Conservation (phyloP, 1,140 invertebrate species). For the Chymomyza costata region DNA sequence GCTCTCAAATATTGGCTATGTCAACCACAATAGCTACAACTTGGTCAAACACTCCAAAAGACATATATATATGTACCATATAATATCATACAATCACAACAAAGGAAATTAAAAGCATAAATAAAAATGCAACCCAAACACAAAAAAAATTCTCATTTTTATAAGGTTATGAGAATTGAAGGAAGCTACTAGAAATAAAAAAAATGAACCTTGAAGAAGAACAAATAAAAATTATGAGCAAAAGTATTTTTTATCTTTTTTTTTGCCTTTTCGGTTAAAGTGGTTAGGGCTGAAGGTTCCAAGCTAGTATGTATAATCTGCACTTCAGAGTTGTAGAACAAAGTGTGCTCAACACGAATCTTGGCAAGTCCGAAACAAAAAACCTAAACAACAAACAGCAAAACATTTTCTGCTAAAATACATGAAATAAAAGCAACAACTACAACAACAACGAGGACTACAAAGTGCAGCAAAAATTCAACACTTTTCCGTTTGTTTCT, state of each 20-base stretch:
- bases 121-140: slow-evolving; percentile 49
- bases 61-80: slow-evolving; percentile 27
- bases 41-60: slow-evolving; percentile 17
- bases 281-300: no score
- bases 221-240: slow-evolving; percentile 57
- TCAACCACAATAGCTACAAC: no score
- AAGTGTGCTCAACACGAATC: no score
- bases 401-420: slow-evolving; percentile 63
- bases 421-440: slow-evolving; percentile 29
- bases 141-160: slow-evolving; percentile 10
- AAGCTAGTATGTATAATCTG: slow-evolving; percentile 25
- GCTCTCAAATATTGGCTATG: slow-evolving; percentile 53
- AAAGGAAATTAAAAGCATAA: slow-evolving; percentile 71
- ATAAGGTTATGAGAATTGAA: slow-evolving; percentile 1
- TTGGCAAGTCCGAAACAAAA: slow-evolving; percentile 15
- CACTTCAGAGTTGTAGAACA: background rate
- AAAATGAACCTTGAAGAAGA: slow-evolving; percentile 20
- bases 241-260: no score
- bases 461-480: slow-evolving; percentile 65
- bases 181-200: slow-evolving; percentile 1
- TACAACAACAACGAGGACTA: slow-evolving; percentile 28
- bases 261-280: slow-evolving; percentile 41
- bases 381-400: slow-evolving; percentile 25
- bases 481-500: slow-evolving; percentile 55
- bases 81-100: slow-evolving; percentile 51